Evolutionary conservation across 2,113 vertebrate genomes (phyloP).

Genomic region (Galemys pyrenaicus): DNA sequence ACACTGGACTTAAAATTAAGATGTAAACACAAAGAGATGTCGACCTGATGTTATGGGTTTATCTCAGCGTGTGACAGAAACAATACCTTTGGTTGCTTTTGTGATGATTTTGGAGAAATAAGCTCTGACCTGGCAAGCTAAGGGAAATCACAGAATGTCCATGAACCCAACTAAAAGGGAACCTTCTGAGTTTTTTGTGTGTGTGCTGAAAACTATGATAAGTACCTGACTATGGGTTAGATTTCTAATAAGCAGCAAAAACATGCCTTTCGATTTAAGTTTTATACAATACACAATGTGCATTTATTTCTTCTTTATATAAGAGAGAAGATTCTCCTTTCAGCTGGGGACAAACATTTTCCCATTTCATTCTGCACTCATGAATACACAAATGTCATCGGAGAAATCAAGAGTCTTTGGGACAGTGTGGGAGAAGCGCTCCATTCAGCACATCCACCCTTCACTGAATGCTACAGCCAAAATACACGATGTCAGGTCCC

Average conservation of each 20-base stretch:
- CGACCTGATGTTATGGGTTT: neutral
- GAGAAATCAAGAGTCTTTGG: neutral
- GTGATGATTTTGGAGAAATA: neutral
- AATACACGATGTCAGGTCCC: neutral
- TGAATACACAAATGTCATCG: slow-evolving; percentile 18
- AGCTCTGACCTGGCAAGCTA: slow-evolving; percentile 36
- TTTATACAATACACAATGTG: neutral
- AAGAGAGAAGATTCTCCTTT: slow-evolving; percentile 46
- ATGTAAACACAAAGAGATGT: neutral
- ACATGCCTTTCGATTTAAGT: neutral
- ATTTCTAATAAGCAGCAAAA: neutral
- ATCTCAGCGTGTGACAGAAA: slow-evolving; percentile 34
- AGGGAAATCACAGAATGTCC: slow-evolving; percentile 18
- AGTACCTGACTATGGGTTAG: neutral
- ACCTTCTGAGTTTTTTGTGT: neutral
- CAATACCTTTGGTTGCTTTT: slow-evolving; percentile 22
- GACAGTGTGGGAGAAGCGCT: neutral
- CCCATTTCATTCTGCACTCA: neutral
- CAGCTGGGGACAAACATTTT: neutral
- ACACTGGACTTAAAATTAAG: slow-evolving; percentile 56
- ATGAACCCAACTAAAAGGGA: slow-evolving; percentile 15
- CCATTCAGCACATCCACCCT: neutral
- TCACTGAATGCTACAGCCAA: neutral
- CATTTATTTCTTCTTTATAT: neutral
- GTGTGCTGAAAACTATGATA: neutral